Conservation (phyloP, 2,113 vertebrate species). For the Bos indicus region DNA sequence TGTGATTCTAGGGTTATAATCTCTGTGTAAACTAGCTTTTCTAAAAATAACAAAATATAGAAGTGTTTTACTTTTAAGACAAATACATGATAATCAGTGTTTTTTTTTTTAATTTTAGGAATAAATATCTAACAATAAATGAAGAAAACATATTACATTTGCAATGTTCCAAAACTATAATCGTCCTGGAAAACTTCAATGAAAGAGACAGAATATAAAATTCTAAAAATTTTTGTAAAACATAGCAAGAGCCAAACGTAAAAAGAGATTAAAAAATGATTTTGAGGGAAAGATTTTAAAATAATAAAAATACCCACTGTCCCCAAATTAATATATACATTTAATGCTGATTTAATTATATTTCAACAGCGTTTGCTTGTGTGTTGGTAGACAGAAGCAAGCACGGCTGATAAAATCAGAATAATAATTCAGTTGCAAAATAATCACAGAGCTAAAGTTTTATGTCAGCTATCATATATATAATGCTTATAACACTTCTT, state of each 20-base stretch:
- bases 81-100: neutral
- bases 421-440: neutral
- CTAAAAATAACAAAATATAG: neutral
- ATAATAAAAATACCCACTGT: neutral
- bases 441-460: neutral
- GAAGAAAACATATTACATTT: neutral
- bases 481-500: neutral
- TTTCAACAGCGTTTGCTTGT: neutral
- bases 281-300: neutral
- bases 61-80: neutral
- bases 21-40: neutral
- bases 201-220: neutral
- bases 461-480: neutral
- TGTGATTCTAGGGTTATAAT: neutral
- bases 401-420: neutral
- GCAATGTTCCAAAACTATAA: neutral
- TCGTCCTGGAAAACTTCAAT: neutral
- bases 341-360: neutral
- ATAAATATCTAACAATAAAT: neutral
- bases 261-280: neutral
- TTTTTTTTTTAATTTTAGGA: neutral
- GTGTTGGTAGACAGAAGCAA: neutral
- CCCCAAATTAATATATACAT: neutral
- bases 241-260: neutral
- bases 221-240: neutral